Conservation (phyloP, 2,888 invertebrate species). For the Watsonalla cultraria region DNA sequence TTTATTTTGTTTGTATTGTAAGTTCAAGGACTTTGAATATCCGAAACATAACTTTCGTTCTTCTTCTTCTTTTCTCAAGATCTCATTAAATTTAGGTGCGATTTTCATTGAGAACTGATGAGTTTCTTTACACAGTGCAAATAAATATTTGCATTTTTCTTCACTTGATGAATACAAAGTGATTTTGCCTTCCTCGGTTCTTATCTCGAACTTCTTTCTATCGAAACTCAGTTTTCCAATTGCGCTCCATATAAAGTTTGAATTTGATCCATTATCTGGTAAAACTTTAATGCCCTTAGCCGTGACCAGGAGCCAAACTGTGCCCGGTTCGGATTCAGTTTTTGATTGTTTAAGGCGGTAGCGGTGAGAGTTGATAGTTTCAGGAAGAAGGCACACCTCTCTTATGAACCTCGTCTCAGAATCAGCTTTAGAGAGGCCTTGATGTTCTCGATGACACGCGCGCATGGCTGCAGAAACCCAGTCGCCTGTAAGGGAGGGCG, state of each 20-base stretch:
- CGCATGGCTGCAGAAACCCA: slow-evolving; percentile 82
- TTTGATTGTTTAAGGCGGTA: slow-evolving; percentile 89
- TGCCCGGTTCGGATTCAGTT: slow-evolving; percentile 85
- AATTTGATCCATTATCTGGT: slow-evolving; percentile 82
- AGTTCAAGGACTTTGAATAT: slow-evolving; percentile 81
- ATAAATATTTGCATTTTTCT: slow-evolving; percentile 94
- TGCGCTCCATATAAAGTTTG: slow-evolving; percentile 95
- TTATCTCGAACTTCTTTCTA: slow-evolving; percentile 97
- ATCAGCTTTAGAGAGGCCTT: slow-evolving; percentile 86
- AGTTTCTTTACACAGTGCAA: slow-evolving; percentile 92
- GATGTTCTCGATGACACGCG: slow-evolving; percentile 89
- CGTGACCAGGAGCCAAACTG: slow-evolving; percentile 93
- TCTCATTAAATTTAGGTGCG: slow-evolving; percentile 90
- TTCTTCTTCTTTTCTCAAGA: slow-evolving; percentile 90
- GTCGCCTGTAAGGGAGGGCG: slow-evolving; percentile 80
- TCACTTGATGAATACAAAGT: slow-evolving; percentile 95
- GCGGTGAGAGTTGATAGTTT: slow-evolving; percentile 93
- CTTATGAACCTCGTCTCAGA: slow-evolving; percentile 93
- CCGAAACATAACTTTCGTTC: slow-evolving; percentile 84
- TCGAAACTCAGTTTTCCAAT: slow-evolving; percentile 97
- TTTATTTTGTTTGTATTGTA: slow-evolving; percentile 81
- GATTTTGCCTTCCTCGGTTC: slow-evolving; percentile 92
- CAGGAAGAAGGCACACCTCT: slow-evolving; percentile 89
- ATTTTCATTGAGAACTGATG: slow-evolving; percentile 98
- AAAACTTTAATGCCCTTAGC: slow-evolving; percentile 95